phyloP scores from a whole-genome alignment of 2,113 vertebrate genomes.

The Grus americana region DNA sequence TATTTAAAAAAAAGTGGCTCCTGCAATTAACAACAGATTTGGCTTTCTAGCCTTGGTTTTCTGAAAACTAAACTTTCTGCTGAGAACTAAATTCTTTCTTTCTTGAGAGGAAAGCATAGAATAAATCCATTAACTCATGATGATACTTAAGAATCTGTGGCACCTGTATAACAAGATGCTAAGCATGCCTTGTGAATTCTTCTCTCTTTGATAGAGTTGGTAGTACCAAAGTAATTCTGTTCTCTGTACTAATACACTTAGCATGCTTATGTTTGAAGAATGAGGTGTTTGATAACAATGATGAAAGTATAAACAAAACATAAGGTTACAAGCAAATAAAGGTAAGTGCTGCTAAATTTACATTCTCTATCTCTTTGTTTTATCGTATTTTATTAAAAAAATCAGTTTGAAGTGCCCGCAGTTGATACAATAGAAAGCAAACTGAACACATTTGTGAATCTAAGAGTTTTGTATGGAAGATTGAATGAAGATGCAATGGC shows the following conservation, averaged over 20 bases:
- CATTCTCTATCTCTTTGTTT: not conserved
- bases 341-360: slow-evolving; percentile 70
- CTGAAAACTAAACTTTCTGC: slow-evolving; percentile 85
- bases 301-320: slow-evolving; percentile 48
- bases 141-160: slow-evolving; percentile 64
- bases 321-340: slow-evolving; percentile 41
- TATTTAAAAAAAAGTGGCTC: slow-evolving; percentile 79
- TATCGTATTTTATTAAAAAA: not conserved
- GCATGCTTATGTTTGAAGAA: slow-evolving; percentile 79
- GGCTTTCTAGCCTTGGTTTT: slow-evolving; percentile 81
- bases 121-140: slow-evolving; percentile 72
- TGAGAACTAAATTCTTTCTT: slow-evolving; percentile 81
- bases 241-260: slow-evolving; percentile 83
- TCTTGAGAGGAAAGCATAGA: slow-evolving; percentile 62
- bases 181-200: slow-evolving; percentile 79
- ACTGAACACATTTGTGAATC: not conserved
- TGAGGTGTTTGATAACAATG: slow-evolving; percentile 67
- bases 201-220: slow-evolving; percentile 69
- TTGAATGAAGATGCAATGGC: not conserved
- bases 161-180: slow-evolving; percentile 68
- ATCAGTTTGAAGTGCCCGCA: not conserved
- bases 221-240: slow-evolving; percentile 75
- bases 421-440: not conserved
- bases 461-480: not conserved
- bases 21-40: slow-evolving; percentile 81